A percentile compares a stretch with the other conserved stretches of the same genome.
Evolutionary conservation across 2,888 invertebrate species (phyloP).

Genomic region (Diadegma fenestrale): DNA sequence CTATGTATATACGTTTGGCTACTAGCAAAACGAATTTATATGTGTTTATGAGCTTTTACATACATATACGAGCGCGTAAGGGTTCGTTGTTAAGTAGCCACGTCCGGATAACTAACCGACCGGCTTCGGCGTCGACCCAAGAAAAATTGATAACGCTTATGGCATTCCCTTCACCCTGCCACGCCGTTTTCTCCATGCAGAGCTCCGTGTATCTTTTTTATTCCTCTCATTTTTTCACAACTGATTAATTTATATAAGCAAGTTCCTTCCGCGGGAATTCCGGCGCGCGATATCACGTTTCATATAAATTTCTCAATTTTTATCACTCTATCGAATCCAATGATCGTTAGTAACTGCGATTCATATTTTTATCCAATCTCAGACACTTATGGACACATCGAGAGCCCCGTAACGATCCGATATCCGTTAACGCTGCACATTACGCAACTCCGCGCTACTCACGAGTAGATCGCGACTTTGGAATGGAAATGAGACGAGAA

Average conservation of each 20-base stretch:
- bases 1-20: conserved; percentile 31
- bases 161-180: conserved; percentile 57
- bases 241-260: conserved; percentile 22
- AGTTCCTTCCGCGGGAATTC: conserved; percentile 30
- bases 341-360: neutral
- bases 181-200: conserved; percentile 16
- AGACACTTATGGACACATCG: conserved; percentile 30
- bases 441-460: conserved; percentile 13
- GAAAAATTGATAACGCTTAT: conserved; percentile 70
- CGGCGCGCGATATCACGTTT: neutral
- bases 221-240: conserved; percentile 18
- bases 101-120: conserved; percentile 70
- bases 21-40: conserved; percentile 26
- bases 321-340: neutral
- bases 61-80: conserved; percentile 45
- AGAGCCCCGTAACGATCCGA: conserved; percentile 31
- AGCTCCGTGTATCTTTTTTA: conserved; percentile 38
- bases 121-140: conserved; percentile 53
- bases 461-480: neutral
- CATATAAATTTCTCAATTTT: neutral
- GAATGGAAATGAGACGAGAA: neutral
- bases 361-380: conserved; percentile 18
- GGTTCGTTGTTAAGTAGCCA: conserved; percentile 70
- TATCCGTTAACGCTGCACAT: conserved; percentile 20
- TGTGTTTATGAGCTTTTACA: conserved; percentile 9